A percentile compares a stretch with the other conserved stretches of the same genome.
phyloP scores from a whole-genome alignment of 2,888 invertebrate species.

The Cynaeus angustus region DNA sequence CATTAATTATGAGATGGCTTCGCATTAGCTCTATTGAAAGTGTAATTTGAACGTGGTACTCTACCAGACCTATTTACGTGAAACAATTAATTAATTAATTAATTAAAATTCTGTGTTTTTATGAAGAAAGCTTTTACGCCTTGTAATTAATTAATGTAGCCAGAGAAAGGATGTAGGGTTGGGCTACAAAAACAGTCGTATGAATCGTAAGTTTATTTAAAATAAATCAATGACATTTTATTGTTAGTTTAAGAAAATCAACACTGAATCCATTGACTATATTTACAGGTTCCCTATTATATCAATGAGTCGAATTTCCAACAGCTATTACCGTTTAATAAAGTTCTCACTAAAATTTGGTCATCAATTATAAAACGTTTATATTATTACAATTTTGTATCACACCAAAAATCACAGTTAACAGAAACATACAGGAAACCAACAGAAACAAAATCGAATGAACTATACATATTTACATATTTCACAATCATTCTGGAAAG shows the following conservation, averaged over 20 bases:
- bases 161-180: not conserved
- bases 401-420: constrained; percentile 48
- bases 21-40: constrained; percentile 43
- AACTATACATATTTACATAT: constrained; percentile 48
- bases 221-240: constrained; percentile 46
- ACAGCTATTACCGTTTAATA: constrained; percentile 40
- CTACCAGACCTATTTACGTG: constrained; percentile 21
- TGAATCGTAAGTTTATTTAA: constrained; percentile 45
- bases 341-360: constrained; percentile 47
- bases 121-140: constrained; percentile 1
- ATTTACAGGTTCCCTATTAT: constrained; percentile 45
- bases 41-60: constrained; percentile 26
- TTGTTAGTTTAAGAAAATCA: constrained; percentile 42
- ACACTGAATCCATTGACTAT: constrained; percentile 47
- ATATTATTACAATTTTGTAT: constrained; percentile 41
- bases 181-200: not conserved
- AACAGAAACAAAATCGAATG: not conserved
- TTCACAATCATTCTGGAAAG: constrained; percentile 17
- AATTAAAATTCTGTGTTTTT: constrained; percentile 47
- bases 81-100: constrained; percentile 36
- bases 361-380: constrained; percentile 43
- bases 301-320: constrained; percentile 36
- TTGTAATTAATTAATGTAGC: constrained; percentile 10
- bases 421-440: constrained; percentile 34
- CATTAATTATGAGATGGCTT: constrained; percentile 47